Evolutionary conservation across 1,140 invertebrate species (phyloP), one percentile per base, ranked within the genome.

Genomic region (Pantala flavescens): DNA sequence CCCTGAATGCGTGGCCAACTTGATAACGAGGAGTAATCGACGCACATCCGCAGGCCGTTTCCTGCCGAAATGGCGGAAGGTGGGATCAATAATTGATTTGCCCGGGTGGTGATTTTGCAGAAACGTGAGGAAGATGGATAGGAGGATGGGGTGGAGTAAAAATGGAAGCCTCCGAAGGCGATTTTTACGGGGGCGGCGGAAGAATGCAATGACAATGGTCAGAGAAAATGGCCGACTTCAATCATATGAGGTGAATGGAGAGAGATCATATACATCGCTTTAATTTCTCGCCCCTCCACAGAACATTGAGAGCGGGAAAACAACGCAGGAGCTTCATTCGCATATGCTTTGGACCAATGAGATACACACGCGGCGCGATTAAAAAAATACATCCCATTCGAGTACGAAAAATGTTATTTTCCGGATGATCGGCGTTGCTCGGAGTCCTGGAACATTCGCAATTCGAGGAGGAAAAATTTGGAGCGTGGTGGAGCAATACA

Each of bases 41-140:
- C 28, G 28, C 28, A 36, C 28, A 36, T 36, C 28, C 28, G 28
- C 28, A 36, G 28, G 28, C 28, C n/a, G 49, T 63, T 63, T 63
- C 49, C 49, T 63, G 49, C 49, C 49, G n/a, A 63, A 63, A 63
- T 16, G 49, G 49, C 49, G 49, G 49, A 63, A 63, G 49, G 49
- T 63, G 14, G 49, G 14, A 63, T 63, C 14, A 16, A 63, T 63
- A 63, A 63, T 63, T 63, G 49, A 63, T 63, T 63, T 63, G 49
- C 49, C 14, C n/a, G 49, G 12, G 49, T 21, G 49, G 49, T 63
- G 49, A 63, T 63, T 63, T 63, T 63, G n/a, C 49, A 21, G 49
- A 63, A 36, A 36, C 28, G 49, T 63, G 49, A 63, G 49, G n/a
- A 16, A 5, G 49, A 12, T 21, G 49, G 12, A 19, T 16, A 21